Conservation (phyloP, 1,140 invertebrate species). For the Gerris buenoi region DNA sequence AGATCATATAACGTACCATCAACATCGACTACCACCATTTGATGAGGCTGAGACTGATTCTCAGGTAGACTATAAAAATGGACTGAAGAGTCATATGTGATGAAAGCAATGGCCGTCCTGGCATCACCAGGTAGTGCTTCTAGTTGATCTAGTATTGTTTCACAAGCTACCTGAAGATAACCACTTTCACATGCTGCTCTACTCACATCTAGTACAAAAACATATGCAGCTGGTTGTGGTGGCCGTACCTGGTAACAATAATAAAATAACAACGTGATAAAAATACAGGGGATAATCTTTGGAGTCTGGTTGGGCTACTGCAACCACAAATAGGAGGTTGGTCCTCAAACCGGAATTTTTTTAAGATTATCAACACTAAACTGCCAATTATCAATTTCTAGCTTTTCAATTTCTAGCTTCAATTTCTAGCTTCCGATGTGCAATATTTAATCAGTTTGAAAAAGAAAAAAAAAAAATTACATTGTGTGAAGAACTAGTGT, state of each 20-base stretch:
- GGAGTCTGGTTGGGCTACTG: too few relatives aligned
- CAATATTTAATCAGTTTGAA: too few relatives aligned
- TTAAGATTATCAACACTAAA: too few relatives aligned
- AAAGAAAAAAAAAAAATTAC: too few relatives aligned
- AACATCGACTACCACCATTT: constrained; percentile 84
- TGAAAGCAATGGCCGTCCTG: constrained; percentile 82
- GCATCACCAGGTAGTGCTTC: constrained; percentile 84
- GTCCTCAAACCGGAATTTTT: too few relatives aligned
- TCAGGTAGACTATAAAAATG: constrained; percentile 91
- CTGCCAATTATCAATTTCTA: too few relatives aligned
- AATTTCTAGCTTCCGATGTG: too few relatives aligned
- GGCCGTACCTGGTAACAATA: constrained; percentile 60
- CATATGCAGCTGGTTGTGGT: constrained; percentile 92
- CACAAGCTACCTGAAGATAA: constrained; percentile 74
- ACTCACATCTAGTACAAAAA: constrained; percentile 91
- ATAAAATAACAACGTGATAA: constrained; percentile 1
- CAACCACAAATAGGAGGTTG: too few relatives aligned
- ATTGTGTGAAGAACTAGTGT: too few relatives aligned
- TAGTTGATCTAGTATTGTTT: constrained; percentile 60
- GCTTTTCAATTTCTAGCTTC: too few relatives aligned
- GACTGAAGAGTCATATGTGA: constrained; percentile 79
- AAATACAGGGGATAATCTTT: not conserved
- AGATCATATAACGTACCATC: constrained; percentile 56
- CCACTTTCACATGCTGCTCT: constrained; percentile 78
- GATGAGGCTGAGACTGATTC: constrained; percentile 69